Percentiles rank a stretch among this genome's conserved stretches.
Evolutionary conservation across 2,888 invertebrate genomes (phyloP).

Genomic region (Diplolepis rosae): DNA sequence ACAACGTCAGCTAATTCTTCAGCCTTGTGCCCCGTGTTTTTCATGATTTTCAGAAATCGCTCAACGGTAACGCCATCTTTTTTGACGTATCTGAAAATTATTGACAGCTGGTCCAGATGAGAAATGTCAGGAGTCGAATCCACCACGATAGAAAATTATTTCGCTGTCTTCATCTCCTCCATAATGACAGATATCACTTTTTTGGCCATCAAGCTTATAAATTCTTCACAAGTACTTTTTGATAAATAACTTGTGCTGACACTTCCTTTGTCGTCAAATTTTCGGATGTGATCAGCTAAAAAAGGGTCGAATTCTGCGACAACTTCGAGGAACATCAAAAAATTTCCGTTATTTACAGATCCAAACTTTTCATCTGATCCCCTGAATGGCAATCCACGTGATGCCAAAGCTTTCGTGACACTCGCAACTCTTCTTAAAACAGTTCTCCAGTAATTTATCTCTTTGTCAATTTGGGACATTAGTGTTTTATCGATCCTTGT

Average conservation of each 20-base stretch:
- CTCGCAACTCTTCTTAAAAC: constrained; percentile 55
- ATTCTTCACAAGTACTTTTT: constrained; percentile 59
- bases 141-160: constrained; percentile 52
- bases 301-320: constrained; percentile 60
- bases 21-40: constrained; percentile 32
- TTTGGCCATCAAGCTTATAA: constrained; percentile 56
- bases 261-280: constrained; percentile 56
- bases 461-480: constrained; percentile 6
- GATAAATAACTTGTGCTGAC: constrained; percentile 56
- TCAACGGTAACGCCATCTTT: constrained; percentile 38
- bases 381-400: constrained; percentile 55
- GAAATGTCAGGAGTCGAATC: constrained; percentile 55
- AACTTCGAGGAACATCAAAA: constrained; percentile 56
- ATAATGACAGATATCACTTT: constrained; percentile 50
- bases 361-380: constrained; percentile 56
- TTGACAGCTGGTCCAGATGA: constrained; percentile 54
- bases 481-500: background rate
- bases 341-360: constrained; percentile 59
- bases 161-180: constrained; percentile 42
- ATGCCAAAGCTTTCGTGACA: constrained; percentile 51
- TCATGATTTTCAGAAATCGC: constrained; percentile 47
- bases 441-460: constrained; percentile 54
- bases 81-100: constrained; percentile 51
- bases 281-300: constrained; percentile 53
- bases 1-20: constrained; percentile 17